Evolutionary conservation across 2,113 vertebrate genomes (phyloP).

Genomic region (Corvus cornix): DNA sequence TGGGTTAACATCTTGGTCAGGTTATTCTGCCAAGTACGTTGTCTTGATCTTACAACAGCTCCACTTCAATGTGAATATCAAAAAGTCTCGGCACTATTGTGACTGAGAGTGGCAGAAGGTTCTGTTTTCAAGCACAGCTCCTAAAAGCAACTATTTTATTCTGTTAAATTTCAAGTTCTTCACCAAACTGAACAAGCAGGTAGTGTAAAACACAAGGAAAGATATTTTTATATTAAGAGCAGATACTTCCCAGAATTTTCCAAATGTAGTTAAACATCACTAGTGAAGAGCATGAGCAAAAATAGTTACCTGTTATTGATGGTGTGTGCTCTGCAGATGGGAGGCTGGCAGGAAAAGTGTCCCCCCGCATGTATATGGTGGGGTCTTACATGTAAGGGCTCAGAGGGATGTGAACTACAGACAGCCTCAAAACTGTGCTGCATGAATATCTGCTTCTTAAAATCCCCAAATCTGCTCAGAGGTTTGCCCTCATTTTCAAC

Average conservation of each 20-base stretch:
- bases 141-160: not conserved
- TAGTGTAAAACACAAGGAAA: not conserved
- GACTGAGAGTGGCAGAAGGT: not conserved
- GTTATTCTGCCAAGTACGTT: not conserved
- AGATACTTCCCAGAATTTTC: not conserved
- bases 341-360: not conserved
- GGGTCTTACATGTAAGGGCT: not conserved
- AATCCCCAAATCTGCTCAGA: not conserved
- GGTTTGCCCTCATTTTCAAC: not conserved
- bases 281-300: not conserved
- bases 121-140: not conserved
- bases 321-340: not conserved
- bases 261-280: not conserved
- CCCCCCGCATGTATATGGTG: fast-evolving
- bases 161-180: not conserved
- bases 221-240: not conserved
- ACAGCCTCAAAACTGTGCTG: not conserved
- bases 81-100: not conserved
- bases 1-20: not conserved
- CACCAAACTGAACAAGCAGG: not conserved
- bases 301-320: not conserved
- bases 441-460: not conserved
- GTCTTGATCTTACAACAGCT: not conserved
- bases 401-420: not conserved
- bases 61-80: not conserved